Base-by-base conservation (phyloP, 2,797 vertebrate genomes). In the Champsocephalus esox region DNA sequence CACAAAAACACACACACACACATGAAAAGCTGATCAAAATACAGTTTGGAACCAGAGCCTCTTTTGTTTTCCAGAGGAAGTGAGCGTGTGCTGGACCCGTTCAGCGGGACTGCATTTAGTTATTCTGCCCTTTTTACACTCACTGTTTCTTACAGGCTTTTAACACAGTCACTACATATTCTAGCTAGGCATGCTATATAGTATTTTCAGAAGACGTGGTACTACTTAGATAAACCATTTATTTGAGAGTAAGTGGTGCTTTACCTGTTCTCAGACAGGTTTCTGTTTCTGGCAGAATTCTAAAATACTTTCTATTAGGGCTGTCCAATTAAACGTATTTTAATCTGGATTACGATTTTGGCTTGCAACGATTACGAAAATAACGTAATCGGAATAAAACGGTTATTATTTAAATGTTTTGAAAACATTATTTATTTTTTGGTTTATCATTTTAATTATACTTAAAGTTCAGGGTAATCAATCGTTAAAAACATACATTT, bases 51-150 rank as follows among this genome's bases (percentile, higher is more conserved):
- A 21, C 21, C 65, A 70, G 49, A 75, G 66, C 66, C 77, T 32
- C 80, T 77, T 62, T 67, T 81, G 74, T 79, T n/a, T 13, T 61
- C 44, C 54, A 50, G 56, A 64, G 55, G 62, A 73, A 72, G 41
- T 76, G 64, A 60, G 52, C 11, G 17, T 38, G 54, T 54, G 59
- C 52, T 70, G 34, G 57, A 67, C 60, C 55, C 52, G 10, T 34
- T 58, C 59, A 60, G 44, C 10, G 44, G 44, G 70, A 77, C 38
- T 16, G 11, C 12, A 43, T 75, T 57, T n/a, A 76, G 12, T 54
- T 48, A 49, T 43, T 46, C 38, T 14, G 41, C 43, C 38, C 28
- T 0, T 41, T 55, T 44, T 50, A 32, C 44, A 17, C 14, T 66
- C 19, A 12, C 49, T 69, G 64, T 43, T 9, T 45, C 64, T 60